Base-by-base conservation (phyloP, 2,113 vertebrate species). In the Cynocephalus volans region DNA sequence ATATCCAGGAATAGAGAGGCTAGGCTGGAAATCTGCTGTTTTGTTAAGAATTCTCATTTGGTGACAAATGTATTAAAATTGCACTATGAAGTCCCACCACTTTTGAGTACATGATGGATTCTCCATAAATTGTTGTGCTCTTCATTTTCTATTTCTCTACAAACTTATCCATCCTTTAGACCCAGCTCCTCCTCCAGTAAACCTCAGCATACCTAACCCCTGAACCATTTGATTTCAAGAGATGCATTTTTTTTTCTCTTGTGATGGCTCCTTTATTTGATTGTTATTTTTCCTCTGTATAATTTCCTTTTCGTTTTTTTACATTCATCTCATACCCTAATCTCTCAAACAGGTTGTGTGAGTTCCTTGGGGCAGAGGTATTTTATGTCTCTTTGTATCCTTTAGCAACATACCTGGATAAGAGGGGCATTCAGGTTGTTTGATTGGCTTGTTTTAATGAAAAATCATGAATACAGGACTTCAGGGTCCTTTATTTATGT, bases 371-470 rank as follows among this genome's bases (percentile, higher is more conserved):
- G 52, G 3, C 1, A 24, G 1, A 8, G 28, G 8, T 31, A 31
- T 26, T 50, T 52, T 90, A 23, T 15, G 5, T 52, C 56, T 85
- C 14, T 23, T 6, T 76, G 50, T 23, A 0, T 26, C 54, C 21
- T 6, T 21, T 6, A 21, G 1, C 13, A 60, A 58, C 3, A 5
- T 3, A 6, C 48, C 50, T 86, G 50, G 19, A 2, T 17, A 31
- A 45, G 6, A 18, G 19, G 50, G 33, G 4, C 14, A 45, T 19
- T 33, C 0, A 0, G 0, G 3, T 54, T 76, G 36, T 23, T 52
- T 50, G 58, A 69, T 0, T 50, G 36, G 31, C 15, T 77, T 69
- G 7, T 85, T 67, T 90, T 31, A 48, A 50, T 31, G 58, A 52
- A 41, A 75, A 28, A 1, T 1, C 17, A 26, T 50, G 21, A 62